These are phyloP conservation scores for Muricea muricata DNA, from an alignment of 92 coral and sea anemone species.

Conservation along the genomic window DNA sequence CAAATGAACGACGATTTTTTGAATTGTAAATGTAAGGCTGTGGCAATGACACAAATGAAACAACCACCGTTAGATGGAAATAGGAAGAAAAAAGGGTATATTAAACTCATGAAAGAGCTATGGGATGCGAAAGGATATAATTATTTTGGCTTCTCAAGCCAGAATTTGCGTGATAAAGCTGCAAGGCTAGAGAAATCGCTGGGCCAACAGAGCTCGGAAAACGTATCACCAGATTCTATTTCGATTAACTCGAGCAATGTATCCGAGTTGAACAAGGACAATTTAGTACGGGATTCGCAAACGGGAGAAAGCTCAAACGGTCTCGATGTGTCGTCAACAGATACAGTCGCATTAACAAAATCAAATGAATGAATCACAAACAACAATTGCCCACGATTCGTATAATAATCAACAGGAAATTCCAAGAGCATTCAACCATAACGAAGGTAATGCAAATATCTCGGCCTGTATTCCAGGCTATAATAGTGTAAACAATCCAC, in stretches of 20 bases:
- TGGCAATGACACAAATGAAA: conserved; percentile 25
- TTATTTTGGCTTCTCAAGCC: too few species aligned
- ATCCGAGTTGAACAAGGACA: not conserved
- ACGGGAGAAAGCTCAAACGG: too few species aligned
- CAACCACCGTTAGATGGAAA: conserved; percentile 46
- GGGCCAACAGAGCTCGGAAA: not conserved
- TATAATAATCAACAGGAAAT: not conserved
- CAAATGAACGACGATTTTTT: not conserved
- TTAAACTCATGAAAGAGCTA: conserved; percentile 39
- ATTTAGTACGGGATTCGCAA: too few species aligned
- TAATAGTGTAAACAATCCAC: conserved; percentile 24
- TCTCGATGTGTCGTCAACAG: too few species aligned
- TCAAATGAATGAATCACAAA: not conserved
- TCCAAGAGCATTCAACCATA: not conserved
- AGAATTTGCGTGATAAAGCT: conserved; percentile 57
- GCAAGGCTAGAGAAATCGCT: conserved; percentile 36
- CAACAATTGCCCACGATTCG: not conserved
- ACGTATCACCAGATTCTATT: not conserved
- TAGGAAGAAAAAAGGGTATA: too few species aligned
- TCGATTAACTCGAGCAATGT: not conserved
- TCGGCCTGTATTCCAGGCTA: conserved; percentile 16
- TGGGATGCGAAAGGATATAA: conserved; percentile 55
- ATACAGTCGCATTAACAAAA: not conserved
- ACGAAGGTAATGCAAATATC: conserved; percentile 20
- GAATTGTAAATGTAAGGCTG: conserved; percentile 20